These are phyloP conservation scores for Cotesia typhae DNA, from an alignment of 1,140 invertebrate species.

Conservation along the genomic window DNA sequence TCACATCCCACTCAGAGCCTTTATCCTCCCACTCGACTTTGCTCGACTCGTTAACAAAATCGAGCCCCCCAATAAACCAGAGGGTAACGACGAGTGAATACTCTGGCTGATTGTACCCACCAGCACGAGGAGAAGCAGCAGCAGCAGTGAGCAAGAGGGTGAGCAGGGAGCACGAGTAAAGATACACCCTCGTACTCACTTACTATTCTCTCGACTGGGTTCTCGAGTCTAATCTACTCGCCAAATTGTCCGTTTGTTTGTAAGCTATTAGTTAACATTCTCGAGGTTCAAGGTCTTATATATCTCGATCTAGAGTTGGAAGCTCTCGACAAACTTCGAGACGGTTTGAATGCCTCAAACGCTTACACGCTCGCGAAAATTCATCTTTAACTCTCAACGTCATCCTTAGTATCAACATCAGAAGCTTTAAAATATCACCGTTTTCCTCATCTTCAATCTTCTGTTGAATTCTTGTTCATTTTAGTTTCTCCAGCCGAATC, in stretches of 20 bases:
- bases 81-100: slow-evolving; percentile 41
- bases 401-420: not conserved
- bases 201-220: not conserved
- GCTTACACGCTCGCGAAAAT: not conserved
- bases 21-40: slow-evolving; percentile 5
- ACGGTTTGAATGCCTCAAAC: slow-evolving; percentile 4
- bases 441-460: too few species aligned
- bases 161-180: too few species aligned
- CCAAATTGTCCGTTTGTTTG: slow-evolving; percentile 50
- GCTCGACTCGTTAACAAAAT: slow-evolving; percentile 22
- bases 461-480: too few species aligned
- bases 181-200: not conserved
- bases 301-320: not conserved
- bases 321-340: slow-evolving; percentile 3
- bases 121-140: not conserved
- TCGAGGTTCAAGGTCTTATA: slow-evolving; percentile 34
- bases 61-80: slow-evolving; percentile 44
- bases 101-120: slow-evolving; percentile 38
- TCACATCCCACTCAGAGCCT: slow-evolving; percentile 9
- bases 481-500: not conserved
- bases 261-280: slow-evolving; percentile 45
- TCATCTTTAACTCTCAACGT: not conserved
- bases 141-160: not conserved
- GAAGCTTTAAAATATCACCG: too few species aligned
- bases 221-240: slow-evolving; percentile 37